Evolutionary conservation across 23 tunicate species (phyloP), one percentile per base, ranked within the genome.

Genomic region (Corella eumyota): DNA sequence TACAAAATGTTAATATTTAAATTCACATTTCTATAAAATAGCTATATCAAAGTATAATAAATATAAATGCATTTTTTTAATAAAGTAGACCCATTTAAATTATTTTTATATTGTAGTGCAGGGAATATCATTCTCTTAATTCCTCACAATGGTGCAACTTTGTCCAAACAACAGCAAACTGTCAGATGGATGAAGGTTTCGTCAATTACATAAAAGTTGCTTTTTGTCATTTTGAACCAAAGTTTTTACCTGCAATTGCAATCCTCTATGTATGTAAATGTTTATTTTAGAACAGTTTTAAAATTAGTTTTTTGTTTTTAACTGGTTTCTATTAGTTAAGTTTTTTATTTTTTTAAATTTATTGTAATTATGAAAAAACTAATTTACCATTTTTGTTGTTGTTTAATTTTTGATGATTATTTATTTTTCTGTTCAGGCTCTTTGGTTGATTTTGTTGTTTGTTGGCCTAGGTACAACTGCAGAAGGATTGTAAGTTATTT

Each of bases 401-500:
- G 48, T 9, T 40, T 9, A 11, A 15, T 40, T 40, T 11, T 40
- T 40, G 48, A 40, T 40, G 15, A 9, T 11, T 40, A 11, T 9
- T 40, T 40, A 15, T 40, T 51, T 25, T 7, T 51, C 55, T 7
- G 34, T 73, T 4, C 74, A 91, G 93, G 74, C 64, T 26, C 26
- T 77, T 1, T 92, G 93, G 99, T 72, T 86, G 65, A 27, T 83
- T 0, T 83, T 71, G 34, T 62, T 92, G 32, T 92, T 92, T 58
- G 62, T 79, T 36, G 99, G 95, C 1, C 78, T 92, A 58, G 99
- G 99, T 50, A 77, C 92, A 24, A 71, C 81, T n/a, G 87, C 99
- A 17, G 99, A 83, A 60, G 73, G 81, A 69, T 92, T 75, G 92
- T 92, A 45, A 86, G 95, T 85, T 0, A 21, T 9, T 69, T 58